phyloP scores from a whole-genome alignment of 92 coral and sea anemone species.

The Pocillopora meandrina region DNA sequence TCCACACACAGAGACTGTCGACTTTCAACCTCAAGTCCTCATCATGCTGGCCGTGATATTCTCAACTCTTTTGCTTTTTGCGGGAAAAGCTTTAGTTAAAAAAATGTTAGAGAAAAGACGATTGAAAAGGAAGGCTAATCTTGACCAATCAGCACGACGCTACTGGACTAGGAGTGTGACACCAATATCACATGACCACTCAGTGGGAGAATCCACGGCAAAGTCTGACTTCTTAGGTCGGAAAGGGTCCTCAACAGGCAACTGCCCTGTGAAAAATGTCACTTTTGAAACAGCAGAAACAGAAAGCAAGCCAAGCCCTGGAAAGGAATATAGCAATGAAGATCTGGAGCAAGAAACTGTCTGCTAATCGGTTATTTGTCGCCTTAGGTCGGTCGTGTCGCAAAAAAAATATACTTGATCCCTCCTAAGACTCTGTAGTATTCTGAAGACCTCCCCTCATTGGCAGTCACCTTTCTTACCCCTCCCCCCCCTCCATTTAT shows the following conservation, averaged over 20 bases:
- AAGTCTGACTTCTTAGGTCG: background rate
- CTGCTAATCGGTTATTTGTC: background rate
- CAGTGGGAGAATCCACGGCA: background rate
- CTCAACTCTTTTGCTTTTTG: background rate
- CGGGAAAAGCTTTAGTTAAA: constrained; percentile 19
- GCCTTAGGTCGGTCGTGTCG: no score
- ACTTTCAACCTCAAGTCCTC: constrained; percentile 22
- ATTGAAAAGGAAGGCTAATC: background rate
- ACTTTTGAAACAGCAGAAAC: constrained; percentile 11
- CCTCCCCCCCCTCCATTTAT: no score
- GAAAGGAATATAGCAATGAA: background rate
- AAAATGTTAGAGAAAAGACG: constrained; percentile 4
- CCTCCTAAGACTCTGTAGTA: no score
- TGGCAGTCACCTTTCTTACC: no score
- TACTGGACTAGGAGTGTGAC: background rate
- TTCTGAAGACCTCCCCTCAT: no score
- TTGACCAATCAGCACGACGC: background rate
- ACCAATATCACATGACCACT: background rate
- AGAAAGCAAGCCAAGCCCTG: background rate
- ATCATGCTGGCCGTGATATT: constrained; percentile 47
- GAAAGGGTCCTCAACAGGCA: background rate
- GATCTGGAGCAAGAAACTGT: background rate
- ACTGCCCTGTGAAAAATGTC: background rate
- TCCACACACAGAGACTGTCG: constrained; percentile 23
- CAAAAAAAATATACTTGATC: no score